phyloP scores from a whole-genome alignment of 2,888 invertebrate genomes.

The Ligdia adustata region DNA sequence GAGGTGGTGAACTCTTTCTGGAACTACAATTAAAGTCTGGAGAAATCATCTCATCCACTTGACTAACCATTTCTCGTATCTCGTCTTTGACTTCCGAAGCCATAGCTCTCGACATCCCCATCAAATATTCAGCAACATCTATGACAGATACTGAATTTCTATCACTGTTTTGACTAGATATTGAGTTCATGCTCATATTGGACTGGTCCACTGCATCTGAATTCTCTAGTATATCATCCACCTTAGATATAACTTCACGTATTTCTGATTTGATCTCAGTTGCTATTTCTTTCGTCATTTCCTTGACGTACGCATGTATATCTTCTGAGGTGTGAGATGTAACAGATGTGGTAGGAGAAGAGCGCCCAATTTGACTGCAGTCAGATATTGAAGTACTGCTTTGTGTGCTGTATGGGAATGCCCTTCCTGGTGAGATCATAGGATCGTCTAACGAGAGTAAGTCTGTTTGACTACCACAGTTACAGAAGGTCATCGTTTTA shows the following conservation, averaged over 20 bases:
- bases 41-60: conserved; percentile 88
- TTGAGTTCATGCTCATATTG: conserved; percentile 76
- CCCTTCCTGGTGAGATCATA: conserved; percentile 73
- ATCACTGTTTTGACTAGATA: conserved; percentile 85
- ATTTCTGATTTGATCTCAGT: conserved; percentile 93
- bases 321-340: conserved; percentile 85
- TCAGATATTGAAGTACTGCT: conserved; percentile 82
- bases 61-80: conserved; percentile 89
- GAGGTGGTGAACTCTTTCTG: conserved; percentile 77
- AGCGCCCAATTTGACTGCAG: conserved; percentile 80
- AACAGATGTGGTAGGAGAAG: conserved; percentile 82
- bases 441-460: conserved; percentile 86
- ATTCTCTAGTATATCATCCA: conserved; percentile 90
- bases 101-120: conserved; percentile 91
- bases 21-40: conserved; percentile 69
- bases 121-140: conserved; percentile 90
- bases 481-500: conserved; percentile 82
- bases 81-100: conserved; percentile 91
- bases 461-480: conserved; percentile 90
- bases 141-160: conserved; percentile 89
- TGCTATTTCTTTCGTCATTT: conserved; percentile 90
- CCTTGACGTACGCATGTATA: conserved; percentile 89
- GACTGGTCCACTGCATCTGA: conserved; percentile 85
- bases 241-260: conserved; percentile 90
- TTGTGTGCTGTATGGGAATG: conserved; percentile 68